Percentiles rank a stretch among this genome's conserved stretches.
Evolutionary conservation across 2,888 invertebrate species (phyloP).

Genomic region (Neria commutata): DNA sequence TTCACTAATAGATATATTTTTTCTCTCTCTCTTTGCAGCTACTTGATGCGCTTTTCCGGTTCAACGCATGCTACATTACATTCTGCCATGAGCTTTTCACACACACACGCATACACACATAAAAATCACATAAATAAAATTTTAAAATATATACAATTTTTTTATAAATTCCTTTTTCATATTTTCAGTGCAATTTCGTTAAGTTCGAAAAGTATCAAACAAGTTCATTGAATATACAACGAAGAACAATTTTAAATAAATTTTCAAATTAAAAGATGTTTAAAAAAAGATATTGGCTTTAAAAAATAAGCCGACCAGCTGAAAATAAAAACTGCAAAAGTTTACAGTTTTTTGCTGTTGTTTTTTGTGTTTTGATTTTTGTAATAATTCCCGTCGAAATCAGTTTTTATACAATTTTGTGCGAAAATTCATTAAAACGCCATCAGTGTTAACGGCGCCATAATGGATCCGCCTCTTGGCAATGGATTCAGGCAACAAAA

Average conservation of each 20-base stretch:
- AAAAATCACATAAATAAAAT: no score
- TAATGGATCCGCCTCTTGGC: slow-evolving; percentile 59
- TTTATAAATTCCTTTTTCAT: neutral
- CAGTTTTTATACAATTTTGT: neutral
- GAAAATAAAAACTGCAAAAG: slow-evolving; percentile 20
- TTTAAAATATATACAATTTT: neutral
- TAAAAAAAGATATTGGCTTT: slow-evolving; percentile 2
- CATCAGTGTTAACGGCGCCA: slow-evolving; percentile 25
- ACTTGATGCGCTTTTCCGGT: no score
- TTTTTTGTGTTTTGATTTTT: slow-evolving; percentile 1
- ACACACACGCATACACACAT: no score
- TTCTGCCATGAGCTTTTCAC: no score
- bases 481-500: slow-evolving; percentile 56
- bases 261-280: slow-evolving; percentile 10
- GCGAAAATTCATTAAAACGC: slow-evolving; percentile 6
- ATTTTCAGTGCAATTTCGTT: slow-evolving; percentile 15
- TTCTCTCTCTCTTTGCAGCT: no score
- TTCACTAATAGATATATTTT: no score
- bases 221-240: neutral
- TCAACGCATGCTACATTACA: no score
- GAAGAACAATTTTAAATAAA: neutral
- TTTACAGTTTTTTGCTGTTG: neutral
- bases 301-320: neutral
- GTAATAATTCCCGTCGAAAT: neutral
- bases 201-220: neutral